Conservation (phyloP, 2,113 vertebrate genomes). For the Pan troglodytes region NHGRI_mPanTro3-v2.1_pri NC_086015.1:47837001-47837500, state of each 20-base stretch:
- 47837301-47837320: background rate
- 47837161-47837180: background rate
- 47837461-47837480: background rate
- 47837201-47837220: background rate
- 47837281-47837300: background rate
- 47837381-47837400: background rate
- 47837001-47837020: background rate
- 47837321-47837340: background rate
- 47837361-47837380: background rate
- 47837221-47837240: too few relatives aligned
- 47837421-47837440: background rate
- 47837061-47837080: background rate
- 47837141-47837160: background rate
- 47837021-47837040: background rate
- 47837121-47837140: background rate
- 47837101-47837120: background rate
- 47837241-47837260: too few relatives aligned
- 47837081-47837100: background rate
- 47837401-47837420: background rate
- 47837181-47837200: background rate
- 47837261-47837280: background rate
- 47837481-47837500: background rate
- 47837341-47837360: background rate
- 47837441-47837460: background rate
- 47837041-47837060: background rate